These are phyloP conservation scores for Epinephelus lanceolatus DNA, from an alignment of 2,113 vertebrate species.

Conservation along the genomic window DNA sequence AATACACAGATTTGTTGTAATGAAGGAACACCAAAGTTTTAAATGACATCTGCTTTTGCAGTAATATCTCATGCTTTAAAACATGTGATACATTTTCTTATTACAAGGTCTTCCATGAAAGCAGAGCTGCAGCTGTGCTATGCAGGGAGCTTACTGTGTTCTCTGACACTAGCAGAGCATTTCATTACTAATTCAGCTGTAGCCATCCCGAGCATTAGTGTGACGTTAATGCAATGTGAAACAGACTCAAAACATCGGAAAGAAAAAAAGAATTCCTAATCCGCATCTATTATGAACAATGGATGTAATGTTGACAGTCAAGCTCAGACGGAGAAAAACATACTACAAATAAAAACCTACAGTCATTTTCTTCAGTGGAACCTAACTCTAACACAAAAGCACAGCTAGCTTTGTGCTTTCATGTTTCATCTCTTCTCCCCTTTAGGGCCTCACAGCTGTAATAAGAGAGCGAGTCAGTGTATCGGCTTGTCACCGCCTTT, in stretches of 20 bases:
- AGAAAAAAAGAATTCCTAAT: conserved; percentile 48
- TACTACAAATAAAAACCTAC: neutral
- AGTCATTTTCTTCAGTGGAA: conserved; percentile 25
- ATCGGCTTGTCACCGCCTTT: conserved; percentile 31
- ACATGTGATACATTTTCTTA: conserved; percentile 51
- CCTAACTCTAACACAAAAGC: conserved; percentile 24
- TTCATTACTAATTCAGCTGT: conserved; percentile 85
- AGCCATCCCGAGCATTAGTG: conserved; percentile 73
- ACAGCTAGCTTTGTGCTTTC: conserved; percentile 29
- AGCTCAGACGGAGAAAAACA: conserved; percentile 9
- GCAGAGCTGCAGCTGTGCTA: conserved; percentile 65
- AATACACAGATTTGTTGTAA: conserved; percentile 42
- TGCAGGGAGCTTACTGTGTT: conserved; percentile 49
- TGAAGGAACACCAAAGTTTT: conserved; percentile 46
- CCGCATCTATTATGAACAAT: conserved; percentile 54
- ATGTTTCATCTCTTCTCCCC: conserved; percentile 26
- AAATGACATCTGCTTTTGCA: conserved; percentile 53
- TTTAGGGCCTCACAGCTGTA: conserved; percentile 35
- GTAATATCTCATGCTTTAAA: conserved; percentile 43
- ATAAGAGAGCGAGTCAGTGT: conserved; percentile 44
- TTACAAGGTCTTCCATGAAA: conserved; percentile 60
- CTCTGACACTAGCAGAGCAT: conserved; percentile 70
- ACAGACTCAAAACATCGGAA: conserved; percentile 58
- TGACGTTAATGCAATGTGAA: conserved; percentile 81
- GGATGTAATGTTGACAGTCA: conserved; percentile 3